Evolutionary conservation across 2,888 invertebrate genomes (phyloP).

Genomic region (Lottia gigantea): DNA sequence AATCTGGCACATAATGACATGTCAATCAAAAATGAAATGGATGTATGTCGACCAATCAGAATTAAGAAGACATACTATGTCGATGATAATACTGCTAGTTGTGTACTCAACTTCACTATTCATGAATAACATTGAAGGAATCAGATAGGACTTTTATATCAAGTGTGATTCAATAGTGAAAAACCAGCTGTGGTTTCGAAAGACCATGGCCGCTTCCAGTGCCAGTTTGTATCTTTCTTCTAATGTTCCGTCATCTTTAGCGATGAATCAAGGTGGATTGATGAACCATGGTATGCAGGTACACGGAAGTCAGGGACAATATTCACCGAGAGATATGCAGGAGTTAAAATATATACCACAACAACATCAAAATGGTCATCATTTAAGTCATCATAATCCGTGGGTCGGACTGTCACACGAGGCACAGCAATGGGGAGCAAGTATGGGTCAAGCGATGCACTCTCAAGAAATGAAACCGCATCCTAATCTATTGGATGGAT

Average conservation of each 20-base stretch:
- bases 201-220: conserved; percentile 90
- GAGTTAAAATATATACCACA: conserved; percentile 94
- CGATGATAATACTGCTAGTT: conserved; percentile 53
- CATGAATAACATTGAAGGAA: conserved; percentile 74
- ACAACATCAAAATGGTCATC: conserved; percentile 35
- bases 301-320: conserved; percentile 58
- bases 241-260: conserved; percentile 81
- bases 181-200: conserved; percentile 30
- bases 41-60: conserved; percentile 45
- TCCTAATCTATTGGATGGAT: conserved; percentile 40
- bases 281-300: conserved; percentile 66
- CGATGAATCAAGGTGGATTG: conserved; percentile 69
- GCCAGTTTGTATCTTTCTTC: conserved; percentile 81
- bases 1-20: conserved; percentile 45
- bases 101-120: conserved; percentile 55
- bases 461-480: conserved; percentile 72
- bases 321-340: conserved; percentile 68
- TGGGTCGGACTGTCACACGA: conserved; percentile 75
- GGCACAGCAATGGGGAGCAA: conserved; percentile 75
- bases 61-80: conserved; percentile 46
- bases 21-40: conserved; percentile 50
- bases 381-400: conserved; percentile 74
- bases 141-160: conserved; percentile 43
- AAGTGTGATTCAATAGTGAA: conserved; percentile 32
- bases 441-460: conserved; percentile 59